A percentile compares a stretch with the other conserved stretches of the same genome.
Conservation (phyloP, 2,113 vertebrate genomes). For the Pseudolaguvia tuberculata region DNA sequence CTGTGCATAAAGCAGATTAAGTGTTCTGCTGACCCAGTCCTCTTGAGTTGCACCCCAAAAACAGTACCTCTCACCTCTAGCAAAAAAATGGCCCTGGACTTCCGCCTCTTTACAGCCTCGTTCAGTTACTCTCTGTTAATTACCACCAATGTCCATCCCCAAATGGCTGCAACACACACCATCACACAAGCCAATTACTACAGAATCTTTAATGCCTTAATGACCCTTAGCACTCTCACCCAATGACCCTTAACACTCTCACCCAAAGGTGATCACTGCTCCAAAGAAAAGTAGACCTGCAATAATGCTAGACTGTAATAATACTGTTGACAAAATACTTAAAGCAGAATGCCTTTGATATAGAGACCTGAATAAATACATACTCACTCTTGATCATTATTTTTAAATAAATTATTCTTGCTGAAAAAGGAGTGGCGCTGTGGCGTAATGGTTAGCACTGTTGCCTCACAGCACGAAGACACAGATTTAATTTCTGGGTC, state of each 20-base stretch:
- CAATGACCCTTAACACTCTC: constrained; percentile 60
- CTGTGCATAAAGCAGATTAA: constrained; percentile 22
- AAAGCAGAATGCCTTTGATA: not conserved
- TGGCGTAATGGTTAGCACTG: no score
- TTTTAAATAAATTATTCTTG: no score
- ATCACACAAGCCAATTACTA: constrained; percentile 71
- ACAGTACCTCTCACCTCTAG: constrained; percentile 53
- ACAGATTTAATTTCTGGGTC: no score
- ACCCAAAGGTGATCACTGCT: constrained; percentile 5
- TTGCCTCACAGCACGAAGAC: no score
- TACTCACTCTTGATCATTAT: not conserved
- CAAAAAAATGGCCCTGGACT: constrained; percentile 62
- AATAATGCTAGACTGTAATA: no score
- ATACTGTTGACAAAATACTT: not conserved
- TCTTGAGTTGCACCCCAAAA: constrained; percentile 53
- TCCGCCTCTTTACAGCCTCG: constrained; percentile 32
- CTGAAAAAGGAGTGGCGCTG: no score
- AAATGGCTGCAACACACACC: constrained; percentile 56
- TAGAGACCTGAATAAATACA: not conserved
- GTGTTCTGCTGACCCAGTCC: constrained; percentile 27
- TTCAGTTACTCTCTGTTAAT: constrained; percentile 46
- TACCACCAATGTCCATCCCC: constrained; percentile 42
- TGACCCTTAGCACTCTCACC: constrained; percentile 45
- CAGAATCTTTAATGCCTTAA: constrained; percentile 72
- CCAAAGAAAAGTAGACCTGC: not conserved